Evolutionary conservation across 2,888 invertebrate species (phyloP), one percentile per base, ranked within the genome.

Genomic region (Chymomyza amoena): DNA sequence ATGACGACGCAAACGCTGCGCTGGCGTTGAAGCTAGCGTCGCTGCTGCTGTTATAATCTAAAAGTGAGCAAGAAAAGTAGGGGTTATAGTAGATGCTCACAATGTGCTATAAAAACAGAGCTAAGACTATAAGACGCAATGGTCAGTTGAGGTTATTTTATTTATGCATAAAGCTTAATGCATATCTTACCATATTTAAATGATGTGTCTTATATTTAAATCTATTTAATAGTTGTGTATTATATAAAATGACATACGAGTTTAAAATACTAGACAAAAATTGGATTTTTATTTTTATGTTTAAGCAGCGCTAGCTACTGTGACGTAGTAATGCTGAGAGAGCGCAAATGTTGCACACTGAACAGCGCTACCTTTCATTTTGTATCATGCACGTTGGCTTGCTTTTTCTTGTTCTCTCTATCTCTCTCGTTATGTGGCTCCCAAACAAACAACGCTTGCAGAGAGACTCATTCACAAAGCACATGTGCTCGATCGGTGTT

Each of bases 331-430:
- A 13, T 13, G 39, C 0, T 13, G 39, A 32, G 32, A 32, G 32
- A 32, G 32, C 6, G 32, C 32, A 9, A 6, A 6, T 7, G 32
- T 32, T 32, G 1, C 9, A 45, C 39, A 13, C 13, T 13, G 4
- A 4, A 10, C 10, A 13, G 13, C 13, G 39, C 39, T 13, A 45
- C 39, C 39, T n/a, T 54, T 54, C 1, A 6, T n/a, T 54, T 20
- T 54, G 6, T 7, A 66, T 52, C 69, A 66, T 59, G 61, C 68
- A 56, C 54, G 45, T 61, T 63, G 52, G 20, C 25, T 25, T 25
- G 25, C 25, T 25, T 4, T 25, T 25, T 25, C 25, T 25, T 4
- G 25, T 3, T 25, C 25, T 66, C n/a, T 56, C 25, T n/a, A n/a
- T n/a, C 54, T 18, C 56, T 57, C 57, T 57, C 57, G 18, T 20